These are phyloP conservation scores for Meghimatium bilineatum DNA, from an alignment of 2,888 invertebrate species.

Conservation along the genomic window DNA sequence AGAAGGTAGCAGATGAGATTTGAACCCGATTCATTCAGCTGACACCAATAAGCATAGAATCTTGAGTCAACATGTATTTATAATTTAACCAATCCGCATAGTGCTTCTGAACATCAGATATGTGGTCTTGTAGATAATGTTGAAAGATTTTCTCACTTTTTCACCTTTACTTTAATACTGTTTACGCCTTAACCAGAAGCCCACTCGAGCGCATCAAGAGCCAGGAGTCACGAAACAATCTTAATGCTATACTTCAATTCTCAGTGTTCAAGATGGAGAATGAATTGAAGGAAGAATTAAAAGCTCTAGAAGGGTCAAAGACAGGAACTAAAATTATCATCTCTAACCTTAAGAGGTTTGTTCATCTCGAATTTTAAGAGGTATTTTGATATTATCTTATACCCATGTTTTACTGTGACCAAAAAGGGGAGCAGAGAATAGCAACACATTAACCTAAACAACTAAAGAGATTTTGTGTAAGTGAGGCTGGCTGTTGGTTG, in stretches of 20 bases:
- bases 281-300: slow-evolving; percentile 65
- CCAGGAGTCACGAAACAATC: slow-evolving; percentile 55
- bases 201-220: slow-evolving; percentile 49
- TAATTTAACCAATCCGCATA: too few species aligned
- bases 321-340: slow-evolving; percentile 74
- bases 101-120: too few species aligned
- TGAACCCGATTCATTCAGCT: too few species aligned
- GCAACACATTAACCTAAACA: too few species aligned
- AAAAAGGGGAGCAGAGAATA: too few species aligned
- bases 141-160: background rate
- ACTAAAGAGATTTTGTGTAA: too few species aligned
- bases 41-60: too few species aligned
- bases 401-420: too few species aligned
- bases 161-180: background rate
- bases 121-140: background rate
- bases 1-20: too few species aligned
- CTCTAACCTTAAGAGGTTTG: slow-evolving; percentile 72
- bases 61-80: too few species aligned
- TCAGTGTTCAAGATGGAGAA: slow-evolving; percentile 67
- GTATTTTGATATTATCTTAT: background rate
- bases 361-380: background rate
- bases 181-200: slow-evolving; percentile 5
- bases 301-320: slow-evolving; percentile 55
- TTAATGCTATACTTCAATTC: slow-evolving; percentile 67
- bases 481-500: too few species aligned